These are phyloP conservation scores for Phocides pigmalion DNA, from an alignment of 1,140 invertebrate species.

Conservation along the genomic window DNA sequence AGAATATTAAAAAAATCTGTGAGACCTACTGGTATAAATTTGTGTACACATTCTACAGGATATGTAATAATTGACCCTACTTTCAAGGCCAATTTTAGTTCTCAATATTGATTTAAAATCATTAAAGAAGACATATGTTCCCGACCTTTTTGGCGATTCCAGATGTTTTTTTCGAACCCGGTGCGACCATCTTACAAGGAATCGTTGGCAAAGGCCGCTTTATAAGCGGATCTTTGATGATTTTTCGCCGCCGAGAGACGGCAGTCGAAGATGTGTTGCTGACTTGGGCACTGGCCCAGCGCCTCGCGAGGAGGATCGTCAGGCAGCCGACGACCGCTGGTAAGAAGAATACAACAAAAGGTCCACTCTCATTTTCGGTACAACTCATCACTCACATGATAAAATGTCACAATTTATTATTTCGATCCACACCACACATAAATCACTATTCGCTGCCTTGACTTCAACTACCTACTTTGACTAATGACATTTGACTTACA, in stretches of 20 bases:
- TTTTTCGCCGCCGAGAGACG: constrained; percentile 78
- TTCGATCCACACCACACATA: constrained; percentile 45
- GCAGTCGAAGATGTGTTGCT: constrained; percentile 74
- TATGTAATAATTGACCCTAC: not conserved
- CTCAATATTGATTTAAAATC: not conserved
- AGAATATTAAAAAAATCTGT: too few relatives aligned
- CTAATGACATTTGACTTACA: constrained; percentile 7
- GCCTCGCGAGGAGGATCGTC: constrained; percentile 78
- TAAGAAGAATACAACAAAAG: constrained; percentile 83
- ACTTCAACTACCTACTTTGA: constrained; percentile 23
- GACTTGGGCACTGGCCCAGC: constrained; percentile 77
- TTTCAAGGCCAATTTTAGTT: not conserved
- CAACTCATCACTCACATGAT: constrained; percentile 84
- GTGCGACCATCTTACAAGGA: constrained; percentile 71
- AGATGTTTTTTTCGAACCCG: constrained; percentile 60
- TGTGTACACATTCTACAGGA: too few relatives aligned
- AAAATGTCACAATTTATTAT: constrained; percentile 68
- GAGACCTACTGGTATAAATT: too few relatives aligned
- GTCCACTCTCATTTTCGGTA: constrained; percentile 83
- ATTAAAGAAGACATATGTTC: constrained; percentile 3
- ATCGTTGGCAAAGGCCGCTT: constrained; percentile 72
- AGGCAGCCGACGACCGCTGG: constrained; percentile 79
- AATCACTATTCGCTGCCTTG: too few relatives aligned
- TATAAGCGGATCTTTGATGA: constrained; percentile 78
- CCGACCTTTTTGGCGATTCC: constrained; percentile 63